A percentile compares a stretch with the other conserved stretches of the same genome.
These are phyloP conservation scores for Megalops atlanticus DNA, from an alignment of 2,113 vertebrate genomes.

Conservation along the genomic window DNA sequence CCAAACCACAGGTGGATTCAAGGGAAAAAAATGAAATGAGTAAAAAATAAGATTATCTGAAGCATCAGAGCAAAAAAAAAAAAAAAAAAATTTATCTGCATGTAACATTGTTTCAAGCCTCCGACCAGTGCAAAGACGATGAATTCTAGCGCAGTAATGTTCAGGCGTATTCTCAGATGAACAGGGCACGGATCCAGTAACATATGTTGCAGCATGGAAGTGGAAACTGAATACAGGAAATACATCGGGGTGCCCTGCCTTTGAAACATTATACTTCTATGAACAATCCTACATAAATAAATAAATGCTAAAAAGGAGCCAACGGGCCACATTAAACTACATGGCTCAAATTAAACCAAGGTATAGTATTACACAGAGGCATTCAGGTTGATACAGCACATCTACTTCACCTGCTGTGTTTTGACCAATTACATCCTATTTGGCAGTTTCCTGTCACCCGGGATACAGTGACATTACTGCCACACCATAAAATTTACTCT, in stretches of 20 bases:
- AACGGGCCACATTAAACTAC: background rate
- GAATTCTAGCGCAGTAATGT: too few relatives aligned
- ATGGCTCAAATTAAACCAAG: background rate
- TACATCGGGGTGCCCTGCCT: background rate
- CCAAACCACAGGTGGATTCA: too few relatives aligned
- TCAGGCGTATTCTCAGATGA: too few relatives aligned
- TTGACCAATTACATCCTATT: background rate
- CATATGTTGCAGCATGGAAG: background rate
- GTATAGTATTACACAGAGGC: background rate
- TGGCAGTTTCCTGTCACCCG: background rate
- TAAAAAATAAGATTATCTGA: too few relatives aligned
- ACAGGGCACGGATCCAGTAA: background rate
- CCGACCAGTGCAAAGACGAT: too few relatives aligned
- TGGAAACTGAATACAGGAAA: conserved; percentile 5
- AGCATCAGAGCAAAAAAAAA: too few relatives aligned
- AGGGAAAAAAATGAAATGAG: too few relatives aligned
- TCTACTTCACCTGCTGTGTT: background rate
- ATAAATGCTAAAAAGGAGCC: background rate
- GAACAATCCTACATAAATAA: too few relatives aligned
- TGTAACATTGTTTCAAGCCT: too few relatives aligned
- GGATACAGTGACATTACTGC: background rate
- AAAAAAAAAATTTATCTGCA: too few relatives aligned
- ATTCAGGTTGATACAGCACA: background rate
- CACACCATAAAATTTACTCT: background rate
- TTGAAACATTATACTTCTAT: background rate